Conservation (phyloP, 2,888 invertebrate genomes). For the Incurvaria masculella region DNA sequence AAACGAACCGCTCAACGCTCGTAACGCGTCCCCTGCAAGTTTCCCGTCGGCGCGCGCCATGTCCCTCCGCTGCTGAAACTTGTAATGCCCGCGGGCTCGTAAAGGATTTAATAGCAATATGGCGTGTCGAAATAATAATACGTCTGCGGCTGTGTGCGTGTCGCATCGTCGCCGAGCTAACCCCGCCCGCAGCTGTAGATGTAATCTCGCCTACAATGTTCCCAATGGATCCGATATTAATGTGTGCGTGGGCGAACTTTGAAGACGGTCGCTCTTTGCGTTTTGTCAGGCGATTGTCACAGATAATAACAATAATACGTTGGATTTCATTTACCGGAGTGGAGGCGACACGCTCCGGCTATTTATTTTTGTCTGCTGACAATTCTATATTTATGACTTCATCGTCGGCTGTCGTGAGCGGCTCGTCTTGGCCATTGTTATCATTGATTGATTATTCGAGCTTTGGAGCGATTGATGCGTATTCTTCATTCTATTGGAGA, state of each 20-base stretch:
- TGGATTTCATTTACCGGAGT: slow-evolving; percentile 42
- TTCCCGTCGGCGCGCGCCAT: slow-evolving; percentile 22
- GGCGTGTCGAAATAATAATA: slow-evolving; percentile 47
- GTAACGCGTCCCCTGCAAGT: background rate
- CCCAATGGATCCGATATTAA: no score
- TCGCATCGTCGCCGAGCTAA: background rate
- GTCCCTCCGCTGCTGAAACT: slow-evolving; percentile 28
- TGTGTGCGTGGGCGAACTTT: background rate
- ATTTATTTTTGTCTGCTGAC: no score
- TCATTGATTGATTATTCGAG: no score
- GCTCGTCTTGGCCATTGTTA: no score
- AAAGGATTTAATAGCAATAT: slow-evolving; percentile 44
- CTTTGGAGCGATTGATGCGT: no score
- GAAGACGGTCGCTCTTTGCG: background rate
- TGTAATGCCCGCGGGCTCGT: slow-evolving; percentile 31
- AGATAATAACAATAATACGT: slow-evolving; percentile 38
- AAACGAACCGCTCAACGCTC: background rate
- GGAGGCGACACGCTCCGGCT: no score
- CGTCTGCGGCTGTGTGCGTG: slow-evolving; percentile 25
- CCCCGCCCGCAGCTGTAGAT: no score
- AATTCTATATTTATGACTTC: no score
- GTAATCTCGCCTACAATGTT: no score
- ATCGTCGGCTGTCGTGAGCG: no score
- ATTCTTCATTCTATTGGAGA: no score
- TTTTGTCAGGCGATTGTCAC: background rate